Evolutionary conservation across 2,113 vertebrate species (phyloP), one percentile per base, ranked within the genome.

Genomic region (Pelusios castaneus): DNA sequence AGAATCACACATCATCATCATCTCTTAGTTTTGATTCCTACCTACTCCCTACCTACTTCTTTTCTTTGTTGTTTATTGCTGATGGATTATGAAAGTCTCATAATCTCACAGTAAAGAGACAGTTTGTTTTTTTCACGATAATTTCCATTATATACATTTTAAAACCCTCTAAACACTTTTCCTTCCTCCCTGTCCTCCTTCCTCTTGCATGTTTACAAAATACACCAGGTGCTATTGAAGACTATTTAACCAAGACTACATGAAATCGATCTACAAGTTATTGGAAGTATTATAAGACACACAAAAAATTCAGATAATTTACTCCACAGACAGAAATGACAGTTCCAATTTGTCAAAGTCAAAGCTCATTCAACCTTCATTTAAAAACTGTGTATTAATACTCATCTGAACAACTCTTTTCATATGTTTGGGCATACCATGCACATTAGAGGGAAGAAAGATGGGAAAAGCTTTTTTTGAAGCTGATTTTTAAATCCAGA

Each of bases 301-400:
- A 31, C n/a, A 67, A 67, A 3, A 58, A 91, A 54, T 43, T 84
- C 85, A 80, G 16, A 25, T 11, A 38, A 87, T 5, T 38, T 63
- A 6, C 87, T 86, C 52, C 6, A 51, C 24, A 75, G 27, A 75
- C 9, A 29, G 70, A 70, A 87, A 38, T 0, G n/a, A n/a, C 17
- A 43, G 21, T 82, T 86, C 81, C 84, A 45, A 55, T 77, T 21
- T 89, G 24, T 55, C 51, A 85, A 91, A 55, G 63, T 29, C 10
- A 86, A 86, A 70, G 82, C 73, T 45, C 41, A 43, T 45, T 76
- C 41, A 41, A 51, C 51, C 88, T 78, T 9, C 13, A 49, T 27
- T 80, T 76, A 0, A 0, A 90, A 31, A 80, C 24, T 4, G 63
- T 58, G 88, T 88, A 51, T 6, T 88, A 60, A 77, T 38, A 83